Conservation (phyloP, 1,140 invertebrate genomes). For the Leptonema lineaticorne region DNA sequence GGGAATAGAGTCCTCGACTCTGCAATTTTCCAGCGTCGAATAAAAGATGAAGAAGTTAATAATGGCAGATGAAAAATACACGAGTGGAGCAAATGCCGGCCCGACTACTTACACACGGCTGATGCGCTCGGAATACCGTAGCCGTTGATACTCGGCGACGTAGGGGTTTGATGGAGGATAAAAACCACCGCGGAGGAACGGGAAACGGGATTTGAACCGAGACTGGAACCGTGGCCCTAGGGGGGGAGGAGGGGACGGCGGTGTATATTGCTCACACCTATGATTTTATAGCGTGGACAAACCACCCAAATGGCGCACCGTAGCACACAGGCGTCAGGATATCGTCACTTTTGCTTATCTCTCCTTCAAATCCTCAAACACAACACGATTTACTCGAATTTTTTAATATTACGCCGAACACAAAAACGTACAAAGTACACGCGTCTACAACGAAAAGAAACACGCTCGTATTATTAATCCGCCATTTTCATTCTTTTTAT, state of each 20-base stretch:
- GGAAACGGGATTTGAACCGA: not conserved
- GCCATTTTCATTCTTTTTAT: not conserved
- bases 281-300: conserved; percentile 24
- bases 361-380: conserved; percentile 3
- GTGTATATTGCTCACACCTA: no score
- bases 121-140: conserved; percentile 32
- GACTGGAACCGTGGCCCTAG: not conserved
- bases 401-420: not conserved
- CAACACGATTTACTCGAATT: conserved; percentile 1
- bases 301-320: no score
- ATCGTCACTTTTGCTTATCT: conserved; percentile 2
- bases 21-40: conserved; percentile 41
- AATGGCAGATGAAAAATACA: conserved; percentile 39
- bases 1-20: conserved; percentile 38
- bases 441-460: not conserved
- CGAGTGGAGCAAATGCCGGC: conserved; percentile 30
- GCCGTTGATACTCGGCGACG: conserved; percentile 5
- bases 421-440: not conserved
- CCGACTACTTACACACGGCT: conserved; percentile 32
- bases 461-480: not conserved
- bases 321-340: conserved; percentile 16
- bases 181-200: not conserved
- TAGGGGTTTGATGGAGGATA: no score
- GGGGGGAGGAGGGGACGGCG: not conserved
- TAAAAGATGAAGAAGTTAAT: conserved; percentile 43